A percentile compares a stretch with the other conserved stretches of the same genome.
These are phyloP conservation scores for Tethya wilhelma DNA, from an alignment of 37 sponge, comb jelly and placozoan genomes.

Conservation along the genomic window DNA sequence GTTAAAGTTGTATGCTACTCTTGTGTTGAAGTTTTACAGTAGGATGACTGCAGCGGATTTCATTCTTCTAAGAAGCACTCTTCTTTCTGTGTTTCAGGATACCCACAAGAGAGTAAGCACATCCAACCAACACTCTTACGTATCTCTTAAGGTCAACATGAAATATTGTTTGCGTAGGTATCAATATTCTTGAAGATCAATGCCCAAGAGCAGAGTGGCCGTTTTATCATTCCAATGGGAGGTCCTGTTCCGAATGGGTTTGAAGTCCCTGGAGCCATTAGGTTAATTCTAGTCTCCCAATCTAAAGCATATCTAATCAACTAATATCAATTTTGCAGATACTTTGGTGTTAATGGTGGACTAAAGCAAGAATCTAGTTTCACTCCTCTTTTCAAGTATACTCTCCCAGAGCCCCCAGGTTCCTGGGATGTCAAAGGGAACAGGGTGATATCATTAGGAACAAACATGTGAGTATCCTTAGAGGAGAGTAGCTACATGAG, in stretches of 20 bases:
- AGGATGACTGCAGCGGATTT: slow-evolving; percentile 58
- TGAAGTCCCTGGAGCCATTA: slow-evolving; percentile 85
- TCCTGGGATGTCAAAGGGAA: slow-evolving; percentile 50
- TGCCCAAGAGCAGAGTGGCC: slow-evolving; percentile 72
- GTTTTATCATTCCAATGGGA: slow-evolving; percentile 73
- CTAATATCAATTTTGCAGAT: slow-evolving; percentile 11
- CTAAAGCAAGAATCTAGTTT: slow-evolving; percentile 31
- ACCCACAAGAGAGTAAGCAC: slow-evolving; percentile 76
- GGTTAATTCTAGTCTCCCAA: slow-evolving; percentile 14
- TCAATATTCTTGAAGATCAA: slow-evolving; percentile 85
- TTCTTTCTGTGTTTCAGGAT: slow-evolving; percentile 90
- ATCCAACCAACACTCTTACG: too few relatives aligned
- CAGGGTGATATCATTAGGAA: slow-evolving; percentile 60
- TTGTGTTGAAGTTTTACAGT: slow-evolving; percentile 36
- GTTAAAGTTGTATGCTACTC: not conserved
- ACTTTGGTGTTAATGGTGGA: slow-evolving; percentile 34
- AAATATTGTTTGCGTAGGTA: slow-evolving; percentile 1
- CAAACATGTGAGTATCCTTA: slow-evolving; percentile 62
- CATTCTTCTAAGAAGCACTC: slow-evolving; percentile 59
- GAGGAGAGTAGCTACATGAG: too few relatives aligned
- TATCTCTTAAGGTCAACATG: not conserved
- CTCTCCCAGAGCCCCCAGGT: slow-evolving; percentile 30
- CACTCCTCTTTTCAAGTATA: slow-evolving; percentile 13
- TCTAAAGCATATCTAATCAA: not conserved
- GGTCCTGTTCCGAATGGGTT: slow-evolving; percentile 67